Conservation (phyloP, 1,140 invertebrate genomes). For the Drosophila sechellia region DNA sequence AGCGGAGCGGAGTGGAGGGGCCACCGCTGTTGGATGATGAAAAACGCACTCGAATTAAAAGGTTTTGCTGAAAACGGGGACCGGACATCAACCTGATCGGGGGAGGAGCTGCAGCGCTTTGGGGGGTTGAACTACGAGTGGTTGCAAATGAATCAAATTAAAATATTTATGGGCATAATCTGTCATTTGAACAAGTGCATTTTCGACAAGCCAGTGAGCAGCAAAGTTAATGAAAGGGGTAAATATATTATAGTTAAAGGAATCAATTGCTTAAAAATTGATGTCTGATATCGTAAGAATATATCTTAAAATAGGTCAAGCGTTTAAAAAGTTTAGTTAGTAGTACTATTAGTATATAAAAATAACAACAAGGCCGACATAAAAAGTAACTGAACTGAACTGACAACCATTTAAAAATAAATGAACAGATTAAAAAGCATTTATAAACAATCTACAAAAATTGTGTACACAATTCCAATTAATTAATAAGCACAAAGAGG, state of each 20-base stretch:
- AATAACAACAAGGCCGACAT: background rate
- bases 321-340: no score
- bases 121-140: slow-evolving; percentile 38
- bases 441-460: background rate
- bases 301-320: no score
- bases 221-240: background rate
- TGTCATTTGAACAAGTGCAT: slow-evolving; percentile 32
- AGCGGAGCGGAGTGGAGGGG: slow-evolving; percentile 2
- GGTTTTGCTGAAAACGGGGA: slow-evolving; percentile 25
- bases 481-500: slow-evolving; percentile 2
- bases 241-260: background rate
- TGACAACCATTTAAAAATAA: background rate
- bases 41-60: slow-evolving; percentile 83
- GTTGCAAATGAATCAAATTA: slow-evolving; percentile 59
- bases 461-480: background rate
- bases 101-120: slow-evolving; percentile 30
- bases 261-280: background rate
- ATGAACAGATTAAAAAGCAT: background rate
- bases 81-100: slow-evolving; percentile 28
- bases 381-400: background rate
- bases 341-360: background rate
- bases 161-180: slow-evolving; percentile 46
- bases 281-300: no score
- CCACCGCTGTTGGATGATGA: slow-evolving; percentile 61
- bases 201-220: background rate